phyloP scores from a whole-genome alignment of 2,113 vertebrate genomes.

The Pristiophorus japonicus region DNA sequence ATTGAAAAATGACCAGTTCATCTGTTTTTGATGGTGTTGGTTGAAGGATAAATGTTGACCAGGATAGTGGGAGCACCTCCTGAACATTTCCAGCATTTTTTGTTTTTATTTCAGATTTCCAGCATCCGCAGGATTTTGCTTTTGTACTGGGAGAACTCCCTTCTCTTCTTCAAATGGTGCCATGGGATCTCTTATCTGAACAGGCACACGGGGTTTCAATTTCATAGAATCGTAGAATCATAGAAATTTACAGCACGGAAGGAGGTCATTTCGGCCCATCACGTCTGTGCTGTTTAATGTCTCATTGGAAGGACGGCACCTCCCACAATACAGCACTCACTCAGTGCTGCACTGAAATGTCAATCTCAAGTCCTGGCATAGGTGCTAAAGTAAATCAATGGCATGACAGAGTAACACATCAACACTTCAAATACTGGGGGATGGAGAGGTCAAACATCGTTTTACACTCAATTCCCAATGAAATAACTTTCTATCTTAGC shows the following conservation, averaged over 20 bases:
- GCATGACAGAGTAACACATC: neutral
- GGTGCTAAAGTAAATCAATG: neutral
- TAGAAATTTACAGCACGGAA: too few relatives aligned
- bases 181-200: neutral
- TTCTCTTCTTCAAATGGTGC: neutral
- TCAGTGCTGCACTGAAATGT: neutral
- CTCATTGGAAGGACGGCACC: neutral
- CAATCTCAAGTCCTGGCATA: neutral
- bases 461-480: neutral
- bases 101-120: too few relatives aligned
- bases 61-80: neutral
- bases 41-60: neutral
- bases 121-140: too few relatives aligned
- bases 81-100: too few relatives aligned
- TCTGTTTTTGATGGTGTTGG: neutral
- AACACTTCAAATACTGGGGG: neutral
- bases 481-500: neutral
- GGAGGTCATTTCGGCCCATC: too few relatives aligned
- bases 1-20: neutral
- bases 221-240: too few relatives aligned
- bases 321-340: neutral
- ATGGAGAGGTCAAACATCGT: neutral
- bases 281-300: too few relatives aligned
- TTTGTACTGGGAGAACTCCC: neutral
- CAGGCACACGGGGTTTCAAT: neutral